phyloP scores from a whole-genome alignment of 2,113 vertebrate species.

The Varanus komodoensis region DNA sequence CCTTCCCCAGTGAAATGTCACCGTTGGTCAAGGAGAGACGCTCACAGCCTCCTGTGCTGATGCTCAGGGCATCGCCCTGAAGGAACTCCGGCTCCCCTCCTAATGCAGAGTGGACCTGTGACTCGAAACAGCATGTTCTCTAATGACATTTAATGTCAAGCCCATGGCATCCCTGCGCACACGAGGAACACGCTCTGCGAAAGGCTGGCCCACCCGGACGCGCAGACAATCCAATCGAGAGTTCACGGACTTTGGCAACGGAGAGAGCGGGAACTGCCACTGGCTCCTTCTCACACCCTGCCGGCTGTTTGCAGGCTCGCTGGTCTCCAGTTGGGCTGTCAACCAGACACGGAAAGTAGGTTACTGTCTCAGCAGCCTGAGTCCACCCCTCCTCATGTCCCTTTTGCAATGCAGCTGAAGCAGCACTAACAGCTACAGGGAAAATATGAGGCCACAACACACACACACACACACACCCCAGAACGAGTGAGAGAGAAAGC shows the following conservation, averaged over 20 bases:
- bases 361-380: conserved; percentile 19
- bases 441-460: not conserved
- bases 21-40: too few relatives aligned
- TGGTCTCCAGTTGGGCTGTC: not conserved
- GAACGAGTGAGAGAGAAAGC: too few relatives aligned
- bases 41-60: not conserved
- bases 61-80: too few relatives aligned
- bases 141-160: not conserved
- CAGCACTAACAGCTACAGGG: not conserved
- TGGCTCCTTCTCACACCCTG: not conserved
- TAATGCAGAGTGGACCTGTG: too few relatives aligned
- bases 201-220: not conserved
- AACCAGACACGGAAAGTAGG: conserved; percentile 51
- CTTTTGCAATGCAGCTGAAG: not conserved
- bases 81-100: too few relatives aligned
- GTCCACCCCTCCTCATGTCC: fast-evolving
- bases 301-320: not conserved
- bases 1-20: not conserved
- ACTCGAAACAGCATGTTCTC: not conserved
- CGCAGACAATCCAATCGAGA: not conserved
- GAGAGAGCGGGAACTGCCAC: not conserved
- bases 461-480: too few relatives aligned
- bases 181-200: not conserved
- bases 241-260: not conserved
- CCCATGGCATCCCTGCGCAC: not conserved